phyloP scores from a whole-genome alignment of 1,140 invertebrate genomes.

The Liolophura sinensis region DNA sequence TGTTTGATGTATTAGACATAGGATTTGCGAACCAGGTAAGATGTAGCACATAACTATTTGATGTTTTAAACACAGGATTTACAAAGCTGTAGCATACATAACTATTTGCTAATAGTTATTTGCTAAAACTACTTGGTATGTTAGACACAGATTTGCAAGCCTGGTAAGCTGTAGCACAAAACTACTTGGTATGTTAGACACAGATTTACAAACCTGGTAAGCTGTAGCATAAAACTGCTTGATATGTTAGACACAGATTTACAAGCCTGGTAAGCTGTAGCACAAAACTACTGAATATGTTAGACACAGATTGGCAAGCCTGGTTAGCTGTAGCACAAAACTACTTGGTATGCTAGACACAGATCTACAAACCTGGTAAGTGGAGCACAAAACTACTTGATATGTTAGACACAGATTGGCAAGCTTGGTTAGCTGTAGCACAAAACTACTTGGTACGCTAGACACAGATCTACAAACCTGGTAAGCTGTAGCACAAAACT shows the following conservation, averaged over 20 bases:
- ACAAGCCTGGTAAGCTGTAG: not conserved
- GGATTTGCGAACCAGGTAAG: not conserved
- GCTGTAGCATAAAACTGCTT: no score
- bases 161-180: constrained; percentile 71
- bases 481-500: not conserved
- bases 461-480: not conserved
- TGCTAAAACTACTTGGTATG: constrained; percentile 88
- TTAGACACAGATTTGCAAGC: constrained; percentile 77
- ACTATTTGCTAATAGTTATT: no score
- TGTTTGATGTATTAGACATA: not conserved
- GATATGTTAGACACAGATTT: not conserved
- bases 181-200: no score
- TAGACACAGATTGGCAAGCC: no score
- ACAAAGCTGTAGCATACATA: not conserved
- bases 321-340: no score
- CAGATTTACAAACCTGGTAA: no score
- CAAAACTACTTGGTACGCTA: not conserved
- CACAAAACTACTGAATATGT: no score
- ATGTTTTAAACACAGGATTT: not conserved
- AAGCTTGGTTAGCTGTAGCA: not conserved
- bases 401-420: not conserved
- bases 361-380: constrained; percentile 84
- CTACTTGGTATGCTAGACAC: constrained; percentile 89
- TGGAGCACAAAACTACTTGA: not conserved
- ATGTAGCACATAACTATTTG: not conserved